Base-by-base conservation (phyloP, 2,113 vertebrate species). In the Alethe diademata region DNA sequence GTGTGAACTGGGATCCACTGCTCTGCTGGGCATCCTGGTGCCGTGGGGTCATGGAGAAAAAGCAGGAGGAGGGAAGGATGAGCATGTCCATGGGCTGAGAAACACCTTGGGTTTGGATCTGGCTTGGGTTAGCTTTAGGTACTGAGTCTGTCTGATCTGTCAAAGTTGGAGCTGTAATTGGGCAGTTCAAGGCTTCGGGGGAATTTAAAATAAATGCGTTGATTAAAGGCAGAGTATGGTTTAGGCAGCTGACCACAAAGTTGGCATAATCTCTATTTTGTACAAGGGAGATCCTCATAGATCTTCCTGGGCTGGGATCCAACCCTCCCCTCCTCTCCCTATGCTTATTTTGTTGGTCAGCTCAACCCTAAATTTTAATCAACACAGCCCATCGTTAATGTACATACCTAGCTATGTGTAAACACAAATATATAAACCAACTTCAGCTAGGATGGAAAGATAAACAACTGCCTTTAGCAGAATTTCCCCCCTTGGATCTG, bases 21-120 rank as follows among this genome's bases (percentile, higher is more conserved):
- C 42, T 45, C 60, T 88, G 54, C 60, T 25, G 54, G 4, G 15
- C 19, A 15, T 9, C 16, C 19, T 17, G 28, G 36, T 61, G 75
- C 47, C 4, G 2, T 7, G 26, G 31, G 26, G 2, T 29, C 7
- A 5, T 1, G 12, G 54, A 58, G 47, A 57, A 86, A 58, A 51
- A 12, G 23, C 33, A 54, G 60, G 26, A 53, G 24, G 19, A 45
- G 54, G 24, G 51, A 79, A 36, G 48, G 53, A 31, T 71, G 65
- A 88, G 2, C 0, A 0, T n/a, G 18, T 28, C 36, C 31, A 8
- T 16, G 36, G 40, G 26, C 36, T 36, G 13, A 74, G 38, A 51
- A 84, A 84, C 14, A 33, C 13, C 26, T 71, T 50, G 23, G 23
- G 1, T 62, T 71, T 54, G 60, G 14, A 29, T 72, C 22, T 51